phyloP scores from a whole-genome alignment of 1,140 invertebrate species.

The Pseudomyrmex cubaensis region DNA sequence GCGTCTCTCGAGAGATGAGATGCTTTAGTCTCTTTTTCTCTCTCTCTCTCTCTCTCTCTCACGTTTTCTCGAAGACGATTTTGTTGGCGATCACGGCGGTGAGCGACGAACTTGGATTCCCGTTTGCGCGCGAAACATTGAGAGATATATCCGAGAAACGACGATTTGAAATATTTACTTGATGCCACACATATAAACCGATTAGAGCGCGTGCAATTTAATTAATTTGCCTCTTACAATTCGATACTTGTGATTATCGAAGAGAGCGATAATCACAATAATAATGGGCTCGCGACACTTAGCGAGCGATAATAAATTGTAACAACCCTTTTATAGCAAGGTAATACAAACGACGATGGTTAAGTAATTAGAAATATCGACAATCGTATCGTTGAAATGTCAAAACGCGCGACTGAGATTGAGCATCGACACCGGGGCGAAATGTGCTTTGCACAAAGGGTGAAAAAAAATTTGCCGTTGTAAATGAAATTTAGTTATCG shows the following conservation, averaged over 20 bases:
- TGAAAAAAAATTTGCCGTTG: constrained; percentile 1
- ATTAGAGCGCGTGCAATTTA: too few relatives aligned
- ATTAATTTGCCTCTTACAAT: background rate
- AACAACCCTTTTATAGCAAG: too few relatives aligned
- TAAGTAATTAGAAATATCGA: constrained; percentile 16
- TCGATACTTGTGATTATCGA: background rate
- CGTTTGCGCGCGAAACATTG: too few relatives aligned
- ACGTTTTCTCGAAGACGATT: background rate
- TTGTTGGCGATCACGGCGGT: background rate
- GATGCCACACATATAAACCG: too few relatives aligned
- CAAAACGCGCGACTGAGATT: background rate
- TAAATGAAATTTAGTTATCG: background rate
- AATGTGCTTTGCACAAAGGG: background rate
- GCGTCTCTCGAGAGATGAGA: constrained; percentile 41
- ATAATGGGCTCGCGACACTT: background rate
- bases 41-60: background rate
- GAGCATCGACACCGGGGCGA: background rate
- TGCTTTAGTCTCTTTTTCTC: background rate
- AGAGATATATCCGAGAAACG: too few relatives aligned
- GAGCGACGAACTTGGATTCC: constrained; percentile 35
- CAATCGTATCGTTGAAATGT: constrained; percentile 11
- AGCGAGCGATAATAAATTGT: background rate
- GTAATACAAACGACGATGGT: background rate
- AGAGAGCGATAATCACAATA: too few relatives aligned
- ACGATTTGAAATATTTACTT: too few relatives aligned